Percentiles rank a stretch among this genome's conserved stretches.
Evolutionary conservation across 2,797 vertebrate species (phyloP).

Genomic region (Notamacropus eugenii): DNA sequence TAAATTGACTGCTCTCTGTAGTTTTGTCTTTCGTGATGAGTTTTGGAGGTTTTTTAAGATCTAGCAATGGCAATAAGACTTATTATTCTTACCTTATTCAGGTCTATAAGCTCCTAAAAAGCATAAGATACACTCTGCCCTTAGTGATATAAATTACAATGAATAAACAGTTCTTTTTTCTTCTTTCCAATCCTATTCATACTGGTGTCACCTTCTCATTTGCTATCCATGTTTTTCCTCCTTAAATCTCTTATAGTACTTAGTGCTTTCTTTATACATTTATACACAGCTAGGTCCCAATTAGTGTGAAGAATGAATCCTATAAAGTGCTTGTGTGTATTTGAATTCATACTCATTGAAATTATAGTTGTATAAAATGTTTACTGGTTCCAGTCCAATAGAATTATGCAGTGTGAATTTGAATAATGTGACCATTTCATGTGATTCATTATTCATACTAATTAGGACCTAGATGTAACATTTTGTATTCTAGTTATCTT

Average conservation of each 20-base stretch:
- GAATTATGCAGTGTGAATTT: background rate
- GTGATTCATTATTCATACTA: background rate
- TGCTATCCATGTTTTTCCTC: background rate
- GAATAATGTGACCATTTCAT: background rate
- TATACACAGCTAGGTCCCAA: background rate
- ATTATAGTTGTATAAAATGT: background rate
- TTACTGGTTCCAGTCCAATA: background rate
- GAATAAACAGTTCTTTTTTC: background rate
- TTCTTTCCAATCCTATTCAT: background rate
- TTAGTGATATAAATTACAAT: background rate
- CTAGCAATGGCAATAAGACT: background rate
- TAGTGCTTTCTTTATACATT: background rate
- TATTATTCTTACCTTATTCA: constrained; percentile 10
- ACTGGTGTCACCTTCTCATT: background rate
- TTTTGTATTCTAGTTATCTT: background rate
- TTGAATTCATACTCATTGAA: background rate
- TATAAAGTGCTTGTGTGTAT: background rate
- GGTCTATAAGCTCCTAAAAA: background rate
- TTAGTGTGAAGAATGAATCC: background rate
- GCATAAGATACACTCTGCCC: background rate
- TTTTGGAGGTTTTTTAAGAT: constrained; percentile 29
- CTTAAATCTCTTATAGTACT: background rate
- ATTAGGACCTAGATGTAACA: background rate
- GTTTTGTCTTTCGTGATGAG: background rate
- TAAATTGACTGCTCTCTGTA: background rate